Evolutionary conservation across 2,113 vertebrate species (phyloP).

Genomic region (Malurus melanocephalus): DNA sequence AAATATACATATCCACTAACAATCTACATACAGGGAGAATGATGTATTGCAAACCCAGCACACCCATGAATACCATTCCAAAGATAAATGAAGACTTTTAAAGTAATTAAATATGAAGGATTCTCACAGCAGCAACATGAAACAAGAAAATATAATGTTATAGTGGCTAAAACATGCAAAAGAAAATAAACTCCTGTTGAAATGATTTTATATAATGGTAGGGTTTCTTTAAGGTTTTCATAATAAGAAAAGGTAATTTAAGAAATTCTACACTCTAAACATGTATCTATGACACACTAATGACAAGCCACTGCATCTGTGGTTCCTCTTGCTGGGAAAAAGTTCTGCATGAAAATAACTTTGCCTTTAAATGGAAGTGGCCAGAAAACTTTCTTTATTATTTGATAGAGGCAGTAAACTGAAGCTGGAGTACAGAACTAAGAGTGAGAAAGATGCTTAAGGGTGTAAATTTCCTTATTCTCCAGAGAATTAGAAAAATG

Average conservation of each 20-base stretch:
- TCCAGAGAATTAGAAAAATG: background rate
- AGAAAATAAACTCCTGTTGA: background rate
- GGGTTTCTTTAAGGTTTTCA: background rate
- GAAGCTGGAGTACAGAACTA: background rate
- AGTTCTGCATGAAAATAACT: background rate
- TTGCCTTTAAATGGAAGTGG: background rate
- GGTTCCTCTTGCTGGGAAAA: background rate
- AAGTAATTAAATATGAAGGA: background rate
- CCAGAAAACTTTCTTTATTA: background rate
- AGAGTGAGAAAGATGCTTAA: background rate
- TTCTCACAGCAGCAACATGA: background rate
- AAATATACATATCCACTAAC: background rate
- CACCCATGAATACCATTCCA: background rate
- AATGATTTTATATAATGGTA: background rate
- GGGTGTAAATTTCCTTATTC: background rate
- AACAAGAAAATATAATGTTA: background rate
- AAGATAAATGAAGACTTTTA: conserved; percentile 2
- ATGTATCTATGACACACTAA: background rate
- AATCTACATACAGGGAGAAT: background rate
- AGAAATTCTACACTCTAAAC: background rate
- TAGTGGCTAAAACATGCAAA: background rate
- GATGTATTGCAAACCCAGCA: background rate
- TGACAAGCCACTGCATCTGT: background rate
- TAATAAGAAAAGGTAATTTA: background rate
- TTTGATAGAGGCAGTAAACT: background rate